phyloP scores from a whole-genome alignment of 2,113 vertebrate species.

The Azemiops feae region DNA sequence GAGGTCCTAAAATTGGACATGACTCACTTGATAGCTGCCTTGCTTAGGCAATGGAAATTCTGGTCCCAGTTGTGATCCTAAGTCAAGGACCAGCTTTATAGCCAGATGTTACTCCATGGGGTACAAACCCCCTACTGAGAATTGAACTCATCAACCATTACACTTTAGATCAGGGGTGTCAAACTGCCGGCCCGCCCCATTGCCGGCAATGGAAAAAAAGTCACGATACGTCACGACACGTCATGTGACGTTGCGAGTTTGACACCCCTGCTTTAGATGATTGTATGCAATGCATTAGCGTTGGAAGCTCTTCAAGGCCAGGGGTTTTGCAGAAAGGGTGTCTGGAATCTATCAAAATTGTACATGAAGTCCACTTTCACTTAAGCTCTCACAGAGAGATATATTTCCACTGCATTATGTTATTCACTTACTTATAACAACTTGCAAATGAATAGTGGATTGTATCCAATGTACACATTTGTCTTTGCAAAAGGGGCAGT shows the following conservation, averaged over 20 bases:
- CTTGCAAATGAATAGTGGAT: neutral
- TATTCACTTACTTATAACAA: neutral
- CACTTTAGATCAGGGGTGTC: neutral
- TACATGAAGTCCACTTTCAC: neutral
- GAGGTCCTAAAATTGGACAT: neutral
- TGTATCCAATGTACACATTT: neutral
- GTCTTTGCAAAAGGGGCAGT: neutral
- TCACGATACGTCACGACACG: too few relatives aligned
- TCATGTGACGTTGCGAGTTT: too few relatives aligned
- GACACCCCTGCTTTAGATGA: neutral
- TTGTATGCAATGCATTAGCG: neutral
- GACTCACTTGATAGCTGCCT: neutral
- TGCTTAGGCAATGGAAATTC: neutral
- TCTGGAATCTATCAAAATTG: neutral
- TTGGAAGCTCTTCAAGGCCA: neutral
- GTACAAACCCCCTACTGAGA: neutral
- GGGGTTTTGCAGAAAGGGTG: neutral
- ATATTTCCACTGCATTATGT: neutral
- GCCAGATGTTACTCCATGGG: neutral
- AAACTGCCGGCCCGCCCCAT: too few relatives aligned
- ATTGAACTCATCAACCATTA: neutral
- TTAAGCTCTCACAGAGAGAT: neutral
- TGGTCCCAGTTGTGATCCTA: neutral
- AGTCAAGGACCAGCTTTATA: neutral
- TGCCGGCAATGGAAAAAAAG: too few relatives aligned